phyloP scores from a whole-genome alignment of 2,888 invertebrate species.

The Chelonus formosanus region DNA sequence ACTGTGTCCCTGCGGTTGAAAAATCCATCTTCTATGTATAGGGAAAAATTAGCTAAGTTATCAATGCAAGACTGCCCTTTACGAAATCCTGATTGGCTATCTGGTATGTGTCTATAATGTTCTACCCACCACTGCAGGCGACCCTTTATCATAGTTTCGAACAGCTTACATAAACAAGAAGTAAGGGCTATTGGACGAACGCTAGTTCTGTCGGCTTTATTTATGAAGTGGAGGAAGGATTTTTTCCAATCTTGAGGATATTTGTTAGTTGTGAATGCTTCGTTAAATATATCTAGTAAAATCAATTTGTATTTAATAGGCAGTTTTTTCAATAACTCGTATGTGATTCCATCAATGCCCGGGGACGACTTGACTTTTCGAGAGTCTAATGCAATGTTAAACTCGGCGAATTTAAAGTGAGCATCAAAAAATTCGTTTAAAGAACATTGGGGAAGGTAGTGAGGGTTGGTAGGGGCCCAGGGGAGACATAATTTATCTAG shows the following conservation, averaged over 20 bases:
- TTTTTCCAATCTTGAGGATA: background rate
- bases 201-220: background rate
- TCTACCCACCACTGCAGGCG: conserved; percentile 11
- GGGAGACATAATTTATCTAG: conserved; percentile 17
- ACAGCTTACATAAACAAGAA: conserved; percentile 5
- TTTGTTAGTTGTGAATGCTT: background rate
- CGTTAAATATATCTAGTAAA: conserved; percentile 2
- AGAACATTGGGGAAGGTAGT: conserved; percentile 7
- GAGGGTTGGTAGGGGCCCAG: conserved; percentile 8
- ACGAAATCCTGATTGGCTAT: conserved; percentile 4
- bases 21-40: background rate
- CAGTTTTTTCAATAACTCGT: background rate
- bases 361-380: conserved; percentile 7
- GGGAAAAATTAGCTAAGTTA: background rate
- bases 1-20: background rate
- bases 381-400: conserved; percentile 18
- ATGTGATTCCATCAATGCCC: conserved; percentile 5
- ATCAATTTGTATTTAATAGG: background rate
- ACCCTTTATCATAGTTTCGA: background rate
- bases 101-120: background rate
- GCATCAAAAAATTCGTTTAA: conserved; percentile 12
- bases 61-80: conserved; percentile 4
- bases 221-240: background rate
- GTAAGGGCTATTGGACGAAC: conserved; percentile 1
- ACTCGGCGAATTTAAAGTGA: conserved; percentile 17